phyloP scores from a whole-genome alignment of 2,797 vertebrate species.

The Tangara arthus region DNA sequence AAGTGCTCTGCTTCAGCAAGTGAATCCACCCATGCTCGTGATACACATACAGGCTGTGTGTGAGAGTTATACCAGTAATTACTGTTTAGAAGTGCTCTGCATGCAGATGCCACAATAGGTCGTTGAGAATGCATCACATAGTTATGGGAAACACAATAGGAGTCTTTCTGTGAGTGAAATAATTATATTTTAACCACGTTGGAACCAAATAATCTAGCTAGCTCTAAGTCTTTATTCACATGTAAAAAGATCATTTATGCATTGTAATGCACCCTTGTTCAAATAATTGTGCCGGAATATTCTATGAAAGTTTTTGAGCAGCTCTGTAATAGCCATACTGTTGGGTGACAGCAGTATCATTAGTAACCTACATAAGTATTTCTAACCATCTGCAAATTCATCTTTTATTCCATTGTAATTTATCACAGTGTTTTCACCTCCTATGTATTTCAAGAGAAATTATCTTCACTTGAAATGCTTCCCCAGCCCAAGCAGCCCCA shows the following conservation, averaged over 20 bases:
- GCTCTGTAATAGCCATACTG: neutral
- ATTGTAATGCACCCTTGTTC: conserved; percentile 9
- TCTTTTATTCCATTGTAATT: neutral
- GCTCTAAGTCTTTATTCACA: conserved; percentile 6
- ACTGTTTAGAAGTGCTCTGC: conserved; percentile 9
- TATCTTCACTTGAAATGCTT: neutral
- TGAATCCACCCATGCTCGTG: neutral
- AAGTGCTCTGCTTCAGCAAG: neutral
- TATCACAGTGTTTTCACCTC: neutral
- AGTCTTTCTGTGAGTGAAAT: neutral
- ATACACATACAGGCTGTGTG: neutral
- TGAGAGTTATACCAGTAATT: conserved; percentile 44
- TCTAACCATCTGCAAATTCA: neutral
- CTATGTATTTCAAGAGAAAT: neutral
- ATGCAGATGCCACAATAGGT: neutral
- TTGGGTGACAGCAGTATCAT: neutral
- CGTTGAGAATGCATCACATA: neutral
- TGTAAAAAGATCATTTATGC: conserved; percentile 27
- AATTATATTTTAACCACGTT: conserved; percentile 12
- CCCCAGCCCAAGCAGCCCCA: neutral
- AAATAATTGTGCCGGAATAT: conserved; percentile 25
- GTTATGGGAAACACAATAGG: conserved; percentile 24
- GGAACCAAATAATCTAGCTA: conserved; percentile 1
- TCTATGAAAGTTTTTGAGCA: neutral
- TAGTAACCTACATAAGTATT: neutral